Percentiles rank a stretch among this genome's conserved stretches.
Conservation (phyloP, 2,888 invertebrate species). For the Troglohyphantes excavatus region DNA sequence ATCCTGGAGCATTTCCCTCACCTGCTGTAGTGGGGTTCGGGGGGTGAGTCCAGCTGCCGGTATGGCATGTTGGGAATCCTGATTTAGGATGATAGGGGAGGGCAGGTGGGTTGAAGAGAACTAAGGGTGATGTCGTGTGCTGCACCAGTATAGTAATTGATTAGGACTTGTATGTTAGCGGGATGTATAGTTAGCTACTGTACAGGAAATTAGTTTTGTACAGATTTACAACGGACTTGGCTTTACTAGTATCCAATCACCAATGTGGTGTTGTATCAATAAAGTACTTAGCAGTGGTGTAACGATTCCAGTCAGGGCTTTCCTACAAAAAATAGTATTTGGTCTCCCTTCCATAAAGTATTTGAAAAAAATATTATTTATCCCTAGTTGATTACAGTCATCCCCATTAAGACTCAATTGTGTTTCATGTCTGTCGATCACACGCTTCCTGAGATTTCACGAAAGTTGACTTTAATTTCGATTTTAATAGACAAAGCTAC, state of each 20-base stretch:
- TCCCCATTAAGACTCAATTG: too few relatives aligned
- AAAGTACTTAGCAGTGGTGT: too few relatives aligned
- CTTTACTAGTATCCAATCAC: background rate
- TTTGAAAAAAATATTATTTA: too few relatives aligned
- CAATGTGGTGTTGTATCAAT: background rate
- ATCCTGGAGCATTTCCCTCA: slow-evolving; percentile 18
- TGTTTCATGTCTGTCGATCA: too few relatives aligned
- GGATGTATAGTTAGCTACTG: background rate
- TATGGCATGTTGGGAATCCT: slow-evolving; percentile 30
- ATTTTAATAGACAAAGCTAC: too few relatives aligned
- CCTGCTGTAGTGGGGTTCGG: background rate
- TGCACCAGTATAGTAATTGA: background rate
- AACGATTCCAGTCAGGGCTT: too few relatives aligned
- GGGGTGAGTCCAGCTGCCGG: slow-evolving; percentile 8
- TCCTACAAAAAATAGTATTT: too few relatives aligned
- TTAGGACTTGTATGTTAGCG: background rate
- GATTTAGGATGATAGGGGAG: slow-evolving; percentile 21
- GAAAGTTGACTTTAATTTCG: too few relatives aligned
- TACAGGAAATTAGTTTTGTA: background rate
- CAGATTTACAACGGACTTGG: too few relatives aligned
- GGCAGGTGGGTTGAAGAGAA: background rate
- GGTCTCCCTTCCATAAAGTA: too few relatives aligned
- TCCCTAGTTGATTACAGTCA: too few relatives aligned
- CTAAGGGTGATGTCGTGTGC: background rate
- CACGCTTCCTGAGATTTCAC: too few relatives aligned